Evolutionary conservation across 1,140 invertebrate genomes (phyloP), one percentile per base, ranked within the genome.

Genomic region (Neodiprion virginianus): DNA sequence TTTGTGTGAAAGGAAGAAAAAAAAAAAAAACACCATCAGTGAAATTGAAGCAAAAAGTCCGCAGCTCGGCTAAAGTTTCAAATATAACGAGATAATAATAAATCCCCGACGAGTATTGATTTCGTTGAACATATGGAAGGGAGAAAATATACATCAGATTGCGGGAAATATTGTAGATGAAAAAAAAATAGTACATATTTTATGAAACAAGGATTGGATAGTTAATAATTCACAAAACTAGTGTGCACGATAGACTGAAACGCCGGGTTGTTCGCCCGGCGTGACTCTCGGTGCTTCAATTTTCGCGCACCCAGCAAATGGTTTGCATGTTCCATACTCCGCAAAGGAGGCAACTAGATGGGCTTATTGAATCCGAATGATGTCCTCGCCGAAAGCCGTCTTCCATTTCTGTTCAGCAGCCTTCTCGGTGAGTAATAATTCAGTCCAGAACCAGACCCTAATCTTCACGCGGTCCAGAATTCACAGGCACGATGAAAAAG

Each of bases 361-460:
- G 23, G 49, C 9, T 49, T 72, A 17, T 49, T 73, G 9, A 53
- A 65, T 49, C 74, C 76, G 14, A 69, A 50, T 67, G 50, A 75
- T 49, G 65, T 75, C 66, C 73, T 74, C 70, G 47, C 68, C 23
- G 78, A 77, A 69, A 79, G 69, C 67, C 72, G 48, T 48, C 48
- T 70, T 74, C 50, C 69, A 14, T 40, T 72, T 71, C 74, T 75
- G 10, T 28, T 74, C 49, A 75, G 68, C 48, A 61, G 72, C 21
- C 61, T 77, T 11, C 17, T 79, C 21, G 78, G 78, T 79, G 71
- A 72, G 73, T 74, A 47, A 49, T 65, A 72, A 61, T 61, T 61
- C 28, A 40, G 28, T 40, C 28, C 2, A 40, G 28, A 40, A 40
- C 28, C 28, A 40, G 28, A 40, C 28, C 28, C 28, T 40, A 40